A percentile compares a stretch with the other conserved stretches of the same genome.
Conservation (phyloP, 2,113 vertebrate species). For the Phoxinus phoxinus region DNA sequence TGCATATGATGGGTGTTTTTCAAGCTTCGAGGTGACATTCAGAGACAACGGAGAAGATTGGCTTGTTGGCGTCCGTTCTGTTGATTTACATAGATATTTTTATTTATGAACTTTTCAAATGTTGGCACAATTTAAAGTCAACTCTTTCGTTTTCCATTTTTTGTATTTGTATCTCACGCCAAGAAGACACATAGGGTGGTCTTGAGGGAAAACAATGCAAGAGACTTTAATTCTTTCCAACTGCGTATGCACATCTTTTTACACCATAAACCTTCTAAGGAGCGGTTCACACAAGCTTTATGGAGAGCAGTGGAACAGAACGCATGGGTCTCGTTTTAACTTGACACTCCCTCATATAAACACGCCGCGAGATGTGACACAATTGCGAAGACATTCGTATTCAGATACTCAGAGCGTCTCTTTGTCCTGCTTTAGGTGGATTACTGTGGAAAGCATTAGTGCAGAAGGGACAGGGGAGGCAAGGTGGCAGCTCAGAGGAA, state of each 20-base stretch:
- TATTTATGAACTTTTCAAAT: neutral
- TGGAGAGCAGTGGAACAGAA: neutral
- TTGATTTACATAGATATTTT: neutral
- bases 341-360: neutral
- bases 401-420: neutral
- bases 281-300: neutral
- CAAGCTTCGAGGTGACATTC: constrained; percentile 26
- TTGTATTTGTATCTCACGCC: neutral
- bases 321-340: neutral
- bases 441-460: constrained; percentile 45
- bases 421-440: neutral
- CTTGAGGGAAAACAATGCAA: constrained; percentile 37
- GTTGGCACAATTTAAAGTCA: neutral
- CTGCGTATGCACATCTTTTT: constrained; percentile 10
- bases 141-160: neutral
- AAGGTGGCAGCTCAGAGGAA: constrained; percentile 44
- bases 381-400: neutral
- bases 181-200: constrained; percentile 25
- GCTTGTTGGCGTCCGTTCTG: neutral
- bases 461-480: neutral
- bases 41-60: constrained; percentile 7
- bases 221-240: constrained; percentile 46
- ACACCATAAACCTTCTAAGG: neutral
- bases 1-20: constrained; percentile 41
- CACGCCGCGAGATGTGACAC: neutral